Conservation (phyloP, 1,140 invertebrate genomes). For the Drosophila nigrodunni region DNA sequence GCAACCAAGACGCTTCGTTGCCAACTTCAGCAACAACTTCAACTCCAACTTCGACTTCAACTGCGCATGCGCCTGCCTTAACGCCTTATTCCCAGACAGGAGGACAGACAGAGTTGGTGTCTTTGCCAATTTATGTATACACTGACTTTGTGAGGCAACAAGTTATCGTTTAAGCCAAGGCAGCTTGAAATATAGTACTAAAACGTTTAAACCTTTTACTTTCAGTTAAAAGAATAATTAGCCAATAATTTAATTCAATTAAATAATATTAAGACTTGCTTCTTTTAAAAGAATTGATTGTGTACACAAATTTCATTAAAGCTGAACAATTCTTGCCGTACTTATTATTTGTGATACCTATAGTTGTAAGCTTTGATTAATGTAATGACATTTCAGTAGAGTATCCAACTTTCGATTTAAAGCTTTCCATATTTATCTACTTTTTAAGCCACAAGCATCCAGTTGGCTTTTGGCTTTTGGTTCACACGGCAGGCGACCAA, state of each 20-base stretch:
- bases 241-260: too few relatives aligned
- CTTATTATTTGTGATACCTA: too few relatives aligned
- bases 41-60: slow-evolving; percentile 33
- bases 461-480: slow-evolving; percentile 78
- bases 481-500: slow-evolving; percentile 69
- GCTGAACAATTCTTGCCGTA: too few relatives aligned
- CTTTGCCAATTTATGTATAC: slow-evolving; percentile 41
- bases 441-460: slow-evolving; percentile 61
- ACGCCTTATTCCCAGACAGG: slow-evolving; percentile 57
- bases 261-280: too few relatives aligned
- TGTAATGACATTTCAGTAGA: slow-evolving; percentile 22
- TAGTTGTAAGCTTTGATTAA: too few relatives aligned
- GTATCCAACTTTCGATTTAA: slow-evolving; percentile 29
- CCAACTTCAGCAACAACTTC: slow-evolving; percentile 39
- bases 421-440: neutral
- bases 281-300: too few relatives aligned
- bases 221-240: too few relatives aligned
- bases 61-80: slow-evolving; percentile 67
- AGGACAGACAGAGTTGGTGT: slow-evolving; percentile 27
- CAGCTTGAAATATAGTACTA: too few relatives aligned
- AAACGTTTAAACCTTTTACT: too few relatives aligned
- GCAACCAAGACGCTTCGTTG: slow-evolving; percentile 19
- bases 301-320: too few relatives aligned
- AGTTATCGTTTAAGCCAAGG: too few relatives aligned
- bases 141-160: neutral